Percentiles rank a stretch among this genome's conserved stretches.
Evolutionary conservation across 2,888 invertebrate genomes (phyloP).

Genomic region (Orchestes rusci): DNA sequence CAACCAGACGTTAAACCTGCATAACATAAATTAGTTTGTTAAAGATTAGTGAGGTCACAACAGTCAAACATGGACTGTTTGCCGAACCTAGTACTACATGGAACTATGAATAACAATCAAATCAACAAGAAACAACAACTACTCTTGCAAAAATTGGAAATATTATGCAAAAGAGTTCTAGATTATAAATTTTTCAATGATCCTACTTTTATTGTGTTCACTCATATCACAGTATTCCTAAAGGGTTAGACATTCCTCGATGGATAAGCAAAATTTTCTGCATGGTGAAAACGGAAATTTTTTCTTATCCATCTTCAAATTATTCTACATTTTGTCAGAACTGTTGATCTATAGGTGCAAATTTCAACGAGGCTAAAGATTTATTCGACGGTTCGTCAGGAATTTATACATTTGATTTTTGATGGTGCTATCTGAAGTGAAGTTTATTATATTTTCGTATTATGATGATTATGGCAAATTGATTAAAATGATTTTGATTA

Average conservation of each 20-base stretch:
- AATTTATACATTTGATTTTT: no score
- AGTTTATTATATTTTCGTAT: no score
- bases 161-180: constrained; percentile 2
- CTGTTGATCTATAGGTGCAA: no score
- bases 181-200: not conserved
- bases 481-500: no score
- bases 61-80: not conserved
- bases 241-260: not conserved
- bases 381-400: no score
- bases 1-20: no score
- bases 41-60: constrained; percentile 5
- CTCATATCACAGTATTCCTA: constrained; percentile 12
- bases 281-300: constrained; percentile 1
- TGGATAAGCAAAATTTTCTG: not conserved
- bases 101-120: constrained; percentile 7
- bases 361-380: no score
- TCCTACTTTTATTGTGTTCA: constrained; percentile 13
- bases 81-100: constrained; percentile 1
- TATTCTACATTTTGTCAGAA: no score
- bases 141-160: constrained; percentile 1
- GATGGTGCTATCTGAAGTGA: no score
- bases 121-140: constrained; percentile 4
- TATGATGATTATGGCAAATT: no score
- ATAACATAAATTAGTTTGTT: constrained; percentile 5
- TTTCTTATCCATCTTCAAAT: no score